Percentiles rank a stretch among this genome's conserved stretches.
These are phyloP conservation scores for Catostomus latipinnis DNA, from an alignment of 2,797 vertebrate species.

Conservation along the genomic window DNA sequence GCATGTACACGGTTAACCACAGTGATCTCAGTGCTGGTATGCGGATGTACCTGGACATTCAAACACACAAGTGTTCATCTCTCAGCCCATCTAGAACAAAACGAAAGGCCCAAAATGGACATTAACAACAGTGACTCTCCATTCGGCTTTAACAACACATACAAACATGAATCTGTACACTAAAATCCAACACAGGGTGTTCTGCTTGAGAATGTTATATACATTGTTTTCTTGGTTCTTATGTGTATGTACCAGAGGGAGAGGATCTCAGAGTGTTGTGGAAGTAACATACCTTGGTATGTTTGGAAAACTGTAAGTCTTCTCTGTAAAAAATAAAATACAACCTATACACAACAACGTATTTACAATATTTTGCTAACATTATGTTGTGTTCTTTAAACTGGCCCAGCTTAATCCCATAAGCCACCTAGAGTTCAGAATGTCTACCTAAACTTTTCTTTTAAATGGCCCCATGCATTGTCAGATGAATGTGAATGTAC, in stretches of 20 bases:
- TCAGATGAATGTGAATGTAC: not conserved
- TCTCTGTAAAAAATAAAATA: conserved; percentile 20
- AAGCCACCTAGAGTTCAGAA: not conserved
- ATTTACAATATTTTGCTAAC: conserved; percentile 7
- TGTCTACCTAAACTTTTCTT: conserved; percentile 38
- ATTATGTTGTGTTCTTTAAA: not conserved
- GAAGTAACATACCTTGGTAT: conserved; percentile 6
- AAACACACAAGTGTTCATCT: conserved; percentile 32
- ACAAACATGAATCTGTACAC: conserved; percentile 59
- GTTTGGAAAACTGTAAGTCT: not conserved
- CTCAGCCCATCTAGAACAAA: conserved; percentile 58
- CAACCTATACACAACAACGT: conserved; percentile 28
- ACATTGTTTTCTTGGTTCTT: conserved; percentile 40
- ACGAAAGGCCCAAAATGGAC: conserved; percentile 57
- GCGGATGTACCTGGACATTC: conserved; percentile 25
- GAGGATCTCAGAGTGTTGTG: conserved; percentile 17
- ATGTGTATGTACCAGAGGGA: conserved; percentile 3
- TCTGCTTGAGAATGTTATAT: conserved; percentile 36
- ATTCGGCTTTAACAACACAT: conserved; percentile 54
- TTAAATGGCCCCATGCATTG: conserved; percentile 24
- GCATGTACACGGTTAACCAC: conserved; percentile 50
- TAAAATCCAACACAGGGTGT: conserved; percentile 53
- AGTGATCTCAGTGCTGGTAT: conserved; percentile 52
- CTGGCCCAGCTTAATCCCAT: not conserved
- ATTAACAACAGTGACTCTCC: conserved; percentile 64